Conservation (phyloP, 1,140 invertebrate species). For the Neocloeon triangulifer region DNA sequence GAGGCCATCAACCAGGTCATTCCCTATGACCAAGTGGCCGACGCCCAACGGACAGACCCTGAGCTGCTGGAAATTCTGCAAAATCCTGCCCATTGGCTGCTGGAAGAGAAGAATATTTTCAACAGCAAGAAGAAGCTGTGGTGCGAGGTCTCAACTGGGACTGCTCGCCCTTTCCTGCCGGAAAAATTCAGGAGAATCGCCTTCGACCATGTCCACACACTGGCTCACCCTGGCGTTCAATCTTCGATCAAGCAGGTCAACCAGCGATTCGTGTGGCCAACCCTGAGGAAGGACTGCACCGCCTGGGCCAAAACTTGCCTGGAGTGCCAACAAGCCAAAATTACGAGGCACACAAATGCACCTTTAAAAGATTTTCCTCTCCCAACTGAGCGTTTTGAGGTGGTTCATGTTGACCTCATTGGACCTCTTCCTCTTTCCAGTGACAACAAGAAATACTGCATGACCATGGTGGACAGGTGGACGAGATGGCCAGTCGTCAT, state of each 20-base stretch:
- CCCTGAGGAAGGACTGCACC: constrained; percentile 11
- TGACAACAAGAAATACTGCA: constrained; percentile 11
- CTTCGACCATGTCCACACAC: constrained; percentile 11
- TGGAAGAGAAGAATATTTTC: background rate
- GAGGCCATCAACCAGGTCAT: constrained; percentile 1
- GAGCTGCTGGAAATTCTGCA: background rate
- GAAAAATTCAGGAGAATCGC: constrained; percentile 7
- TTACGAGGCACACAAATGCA: constrained; percentile 9
- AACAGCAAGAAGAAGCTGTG: constrained; percentile 9
- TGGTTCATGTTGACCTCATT: constrained; percentile 15
- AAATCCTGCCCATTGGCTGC: constrained; percentile 1
- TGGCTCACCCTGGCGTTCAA: constrained; percentile 11
- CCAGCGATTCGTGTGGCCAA: constrained; percentile 19
- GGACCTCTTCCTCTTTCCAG: constrained; percentile 11
- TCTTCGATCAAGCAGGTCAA: constrained; percentile 14
- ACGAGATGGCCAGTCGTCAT: constrained; percentile 15
- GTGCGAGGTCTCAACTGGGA: constrained; percentile 10
- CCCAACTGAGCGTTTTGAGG: constrained; percentile 11
- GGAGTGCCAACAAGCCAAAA: constrained; percentile 13
- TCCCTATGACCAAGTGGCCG: background rate
- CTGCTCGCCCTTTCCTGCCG: constrained; percentile 11
- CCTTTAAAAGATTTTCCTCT: constrained; percentile 10
- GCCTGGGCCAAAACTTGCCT: constrained; percentile 11
- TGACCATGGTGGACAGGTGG: constrained; percentile 14
- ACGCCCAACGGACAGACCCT: constrained; percentile 6